Base-by-base conservation (phyloP, 2,888 invertebrate genomes). In the Conus canariensis region DNA sequence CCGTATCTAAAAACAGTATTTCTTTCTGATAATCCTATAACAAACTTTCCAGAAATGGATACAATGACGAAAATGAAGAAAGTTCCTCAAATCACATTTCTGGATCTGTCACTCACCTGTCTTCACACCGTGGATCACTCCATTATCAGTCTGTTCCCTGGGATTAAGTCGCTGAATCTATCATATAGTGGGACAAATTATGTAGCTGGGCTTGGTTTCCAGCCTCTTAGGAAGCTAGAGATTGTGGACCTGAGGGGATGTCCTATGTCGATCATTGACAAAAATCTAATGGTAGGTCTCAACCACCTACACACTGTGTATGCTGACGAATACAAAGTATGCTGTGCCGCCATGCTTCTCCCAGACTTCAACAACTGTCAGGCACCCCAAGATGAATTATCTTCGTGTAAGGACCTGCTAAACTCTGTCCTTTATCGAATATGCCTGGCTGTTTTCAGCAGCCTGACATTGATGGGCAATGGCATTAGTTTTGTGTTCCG, bases 401-500 rank as follows among this genome's bases (percentile, higher is more conserved):
- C 90, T 5, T 90, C 90, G 10, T 90, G 90, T 58, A 59, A 82
- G 16, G 87, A 87, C 64, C 82, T 90, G 60, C 60, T 90, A 10
- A 83, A 70, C 0, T 82, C 82, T 6, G 22, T n/a, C 25, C 22
- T 83, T n/a, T 83, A 82, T 59, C 19, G 90, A 56, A 74, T 59
- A 5, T 87, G 82, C 19, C 30, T 90, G 56, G 87, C 64, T 30
- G 19, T 88, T 7, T 67, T 88, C 6, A 80, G 64, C 19, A 22
- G 64, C 16, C 70, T 90, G n/a, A 22, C 90, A 0, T 16, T 90
- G 22, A 12, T 88, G 10, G 90, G 90, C 22, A 90, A 90, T 45
- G 25, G 56, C 8, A 58, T 87, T 30, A 87, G 87, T 67, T 60
- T 90, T 19, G 56, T 90, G n/a, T 74, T 87, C 74, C 77, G 90